Evolutionary conservation across 2,113 vertebrate genomes (phyloP).

Genomic region (Onychostruthus taczanowskii): DNA sequence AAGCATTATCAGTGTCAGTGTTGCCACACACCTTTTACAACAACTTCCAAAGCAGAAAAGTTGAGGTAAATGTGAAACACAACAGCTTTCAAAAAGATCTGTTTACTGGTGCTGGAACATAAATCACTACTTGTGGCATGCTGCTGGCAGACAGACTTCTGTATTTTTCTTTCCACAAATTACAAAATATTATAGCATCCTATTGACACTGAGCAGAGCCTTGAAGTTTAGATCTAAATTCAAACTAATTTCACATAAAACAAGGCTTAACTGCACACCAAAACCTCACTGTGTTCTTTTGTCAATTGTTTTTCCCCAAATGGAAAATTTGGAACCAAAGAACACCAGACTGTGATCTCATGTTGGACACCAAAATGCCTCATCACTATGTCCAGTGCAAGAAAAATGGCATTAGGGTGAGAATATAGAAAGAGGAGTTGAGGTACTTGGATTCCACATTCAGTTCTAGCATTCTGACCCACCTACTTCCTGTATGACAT

Average conservation of each 20-base stretch:
- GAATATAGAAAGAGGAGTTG: not conserved
- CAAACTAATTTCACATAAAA: not conserved
- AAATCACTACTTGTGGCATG: not conserved
- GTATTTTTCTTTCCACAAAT: not conserved
- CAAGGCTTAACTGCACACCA: not conserved
- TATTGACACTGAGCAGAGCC: not conserved
- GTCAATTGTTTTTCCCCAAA: not conserved
- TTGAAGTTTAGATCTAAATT: not conserved
- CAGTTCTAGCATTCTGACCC: not conserved
- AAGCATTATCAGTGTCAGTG: not conserved
- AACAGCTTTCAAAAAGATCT: not conserved
- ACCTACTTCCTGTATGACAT: not conserved
- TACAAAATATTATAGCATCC: not conserved
- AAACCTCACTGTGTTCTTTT: not conserved
- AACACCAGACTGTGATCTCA: not conserved
- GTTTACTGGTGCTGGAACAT: not conserved
- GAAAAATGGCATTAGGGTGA: not conserved
- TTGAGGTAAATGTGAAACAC: not conserved
- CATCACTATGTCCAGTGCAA: not conserved
- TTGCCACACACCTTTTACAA: not conserved
- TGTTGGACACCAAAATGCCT: not conserved
- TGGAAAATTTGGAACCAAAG: not conserved
- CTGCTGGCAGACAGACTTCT: not conserved
- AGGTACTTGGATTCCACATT: not conserved
- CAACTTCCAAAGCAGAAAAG: not conserved